Evolutionary conservation across 2,888 invertebrate genomes (phyloP).

Genomic region (Prosopocoilus inquinatus): DNA sequence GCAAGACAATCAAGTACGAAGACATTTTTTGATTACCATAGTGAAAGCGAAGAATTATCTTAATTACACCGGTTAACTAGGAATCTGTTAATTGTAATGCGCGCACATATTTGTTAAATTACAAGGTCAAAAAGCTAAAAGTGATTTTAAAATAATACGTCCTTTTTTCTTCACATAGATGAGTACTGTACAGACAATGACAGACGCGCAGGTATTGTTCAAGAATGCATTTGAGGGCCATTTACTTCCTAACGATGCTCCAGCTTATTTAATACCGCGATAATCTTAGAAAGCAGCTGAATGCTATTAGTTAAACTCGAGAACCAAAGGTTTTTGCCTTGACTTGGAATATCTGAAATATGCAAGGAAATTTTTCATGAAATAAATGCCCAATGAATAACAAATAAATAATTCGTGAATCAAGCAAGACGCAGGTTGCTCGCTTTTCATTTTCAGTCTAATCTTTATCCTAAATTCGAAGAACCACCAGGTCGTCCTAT

Average conservation of each 20-base stretch:
- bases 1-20: no score
- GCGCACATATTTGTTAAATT: constrained; percentile 26
- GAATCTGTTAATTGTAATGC: constrained; percentile 27
- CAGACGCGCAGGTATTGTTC: constrained; percentile 1
- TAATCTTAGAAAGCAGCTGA: constrained; percentile 9
- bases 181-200: constrained; percentile 11
- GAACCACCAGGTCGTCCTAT: constrained; percentile 6
- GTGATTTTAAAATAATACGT: constrained; percentile 9
- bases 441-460: no score
- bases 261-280: not conserved
- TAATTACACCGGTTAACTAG: constrained; percentile 27
- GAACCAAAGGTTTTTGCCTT: no score
- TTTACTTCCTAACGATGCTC: constrained; percentile 20
- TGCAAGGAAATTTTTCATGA: no score
- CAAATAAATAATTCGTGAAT: no score
- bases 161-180: constrained; percentile 8
- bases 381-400: no score
- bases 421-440: no score
- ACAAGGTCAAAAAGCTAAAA: constrained; percentile 22
- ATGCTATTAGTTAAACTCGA: no score
- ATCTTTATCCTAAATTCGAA: constrained; percentile 15
- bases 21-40: constrained; percentile 20
- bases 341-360: not conserved
- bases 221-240: constrained; percentile 2
- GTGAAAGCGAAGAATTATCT: constrained; percentile 25